A percentile compares a stretch with the other conserved stretches of the same genome.
Evolutionary conservation across 2,113 vertebrate genomes (phyloP).

Genomic region (Sterrhoptilus dennistouni): DNA sequence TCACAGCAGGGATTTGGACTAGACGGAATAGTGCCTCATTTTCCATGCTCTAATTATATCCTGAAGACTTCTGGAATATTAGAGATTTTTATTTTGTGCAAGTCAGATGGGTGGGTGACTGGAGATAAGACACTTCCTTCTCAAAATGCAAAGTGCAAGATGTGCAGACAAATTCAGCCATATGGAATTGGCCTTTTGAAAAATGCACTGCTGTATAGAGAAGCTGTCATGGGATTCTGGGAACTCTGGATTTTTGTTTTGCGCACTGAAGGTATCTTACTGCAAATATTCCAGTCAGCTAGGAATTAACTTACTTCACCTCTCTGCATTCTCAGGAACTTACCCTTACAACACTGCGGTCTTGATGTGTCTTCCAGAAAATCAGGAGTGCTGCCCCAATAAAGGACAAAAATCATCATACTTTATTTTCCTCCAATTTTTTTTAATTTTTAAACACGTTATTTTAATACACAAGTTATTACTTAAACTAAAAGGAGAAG

Average conservation of each 20-base stretch:
- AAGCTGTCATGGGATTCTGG: not conserved
- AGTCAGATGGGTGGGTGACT: not conserved
- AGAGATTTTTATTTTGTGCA: not conserved
- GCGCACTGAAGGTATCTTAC: not conserved
- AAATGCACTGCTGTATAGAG: not conserved
- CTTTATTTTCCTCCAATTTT: not conserved
- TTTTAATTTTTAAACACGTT: constrained; percentile 35
- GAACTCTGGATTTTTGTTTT: not conserved
- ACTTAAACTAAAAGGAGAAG: not conserved
- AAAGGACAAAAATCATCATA: not conserved
- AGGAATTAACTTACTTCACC: not conserved
- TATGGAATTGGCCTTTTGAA: not conserved
- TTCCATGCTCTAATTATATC: not conserved
- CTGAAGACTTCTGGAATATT: not conserved
- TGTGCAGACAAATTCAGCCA: not conserved
- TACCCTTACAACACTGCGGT: not conserved
- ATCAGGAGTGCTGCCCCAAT: not conserved
- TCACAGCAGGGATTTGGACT: not conserved
- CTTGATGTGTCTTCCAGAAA: not conserved
- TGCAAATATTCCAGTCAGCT: not conserved
- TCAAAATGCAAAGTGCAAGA: not conserved
- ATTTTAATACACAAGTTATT: constrained; percentile 34
- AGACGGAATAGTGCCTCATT: not conserved
- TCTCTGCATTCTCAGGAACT: not conserved
- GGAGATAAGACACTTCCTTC: not conserved